Conservation (phyloP, 2,113 vertebrate species). For the Apodemus speciosus region DNA sequence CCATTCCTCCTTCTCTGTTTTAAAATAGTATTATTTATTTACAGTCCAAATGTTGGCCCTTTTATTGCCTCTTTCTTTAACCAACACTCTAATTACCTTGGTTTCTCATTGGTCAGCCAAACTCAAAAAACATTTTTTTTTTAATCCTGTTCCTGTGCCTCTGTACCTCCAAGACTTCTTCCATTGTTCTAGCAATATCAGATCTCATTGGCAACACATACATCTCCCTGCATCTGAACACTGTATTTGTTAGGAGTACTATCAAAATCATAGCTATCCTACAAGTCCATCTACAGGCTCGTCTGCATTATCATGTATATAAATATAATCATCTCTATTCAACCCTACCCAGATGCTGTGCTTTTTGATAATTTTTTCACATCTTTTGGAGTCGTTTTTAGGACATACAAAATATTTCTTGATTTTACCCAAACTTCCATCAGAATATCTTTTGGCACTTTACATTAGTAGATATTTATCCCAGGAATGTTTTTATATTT, state of each 20-base stretch:
- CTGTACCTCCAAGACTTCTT: not conserved
- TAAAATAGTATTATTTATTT: no score
- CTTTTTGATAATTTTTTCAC: no score
- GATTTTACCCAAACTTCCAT: not conserved
- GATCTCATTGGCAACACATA: rapidly evolving
- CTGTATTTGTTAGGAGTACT: not conserved
- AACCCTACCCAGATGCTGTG: not conserved
- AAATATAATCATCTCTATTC: not conserved
- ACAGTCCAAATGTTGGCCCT: no score
- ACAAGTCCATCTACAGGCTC: not conserved
- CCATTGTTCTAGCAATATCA: not conserved
- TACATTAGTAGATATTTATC: not conserved
- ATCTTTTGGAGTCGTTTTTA: not conserved
- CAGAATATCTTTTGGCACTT: not conserved
- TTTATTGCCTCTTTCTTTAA: not conserved
- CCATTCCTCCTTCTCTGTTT: no score
- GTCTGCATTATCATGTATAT: not conserved
- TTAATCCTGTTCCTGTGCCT: not conserved
- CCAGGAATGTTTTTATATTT: not conserved
- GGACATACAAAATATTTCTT: not conserved
- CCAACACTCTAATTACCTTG: no score
- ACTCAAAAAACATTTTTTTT: not conserved
- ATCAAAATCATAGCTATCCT: not conserved
- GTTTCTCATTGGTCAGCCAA: not conserved
- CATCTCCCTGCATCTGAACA: rapidly evolving